A percentile compares a stretch with the other conserved stretches of the same genome.
Evolutionary conservation across 2,113 vertebrate genomes (phyloP).

Genomic region (Ophthalmolycus amberensis): DNA sequence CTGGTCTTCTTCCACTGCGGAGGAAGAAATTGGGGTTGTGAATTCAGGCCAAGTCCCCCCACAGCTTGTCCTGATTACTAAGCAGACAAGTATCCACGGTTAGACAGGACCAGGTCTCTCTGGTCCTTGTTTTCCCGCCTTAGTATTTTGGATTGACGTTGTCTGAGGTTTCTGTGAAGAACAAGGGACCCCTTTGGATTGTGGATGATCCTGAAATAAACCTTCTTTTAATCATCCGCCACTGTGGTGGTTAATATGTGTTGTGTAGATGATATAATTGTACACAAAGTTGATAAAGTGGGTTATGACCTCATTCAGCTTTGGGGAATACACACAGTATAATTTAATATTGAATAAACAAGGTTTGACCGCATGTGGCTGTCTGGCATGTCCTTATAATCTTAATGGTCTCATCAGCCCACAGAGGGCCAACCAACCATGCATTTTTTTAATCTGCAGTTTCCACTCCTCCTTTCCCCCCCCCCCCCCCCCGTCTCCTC

Average conservation of each 20-base stretch:
- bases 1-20: constrained; percentile 57
- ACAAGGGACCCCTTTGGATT: constrained; percentile 16
- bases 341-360: constrained; percentile 74
- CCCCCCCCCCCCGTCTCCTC: constrained; percentile 6
- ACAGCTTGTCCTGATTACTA: constrained; percentile 80
- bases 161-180: constrained; percentile 49
- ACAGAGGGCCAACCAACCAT: constrained; percentile 64
- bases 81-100: constrained; percentile 73
- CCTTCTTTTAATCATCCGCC: constrained; percentile 52
- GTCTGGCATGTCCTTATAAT: constrained; percentile 67
- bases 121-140: constrained; percentile 52
- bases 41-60: constrained; percentile 67
- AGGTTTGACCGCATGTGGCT: constrained; percentile 58
- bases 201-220: constrained; percentile 47
- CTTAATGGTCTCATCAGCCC: constrained; percentile 70
- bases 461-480: constrained; percentile 53
- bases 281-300: constrained; percentile 52
- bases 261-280: constrained; percentile 48
- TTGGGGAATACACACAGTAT: constrained; percentile 54
- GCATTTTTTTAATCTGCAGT: constrained; percentile 65
- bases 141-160: constrained; percentile 49
- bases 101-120: constrained; percentile 61
- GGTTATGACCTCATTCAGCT: constrained; percentile 64
- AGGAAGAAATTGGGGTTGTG: constrained; percentile 71
- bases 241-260: constrained; percentile 37